Conservation (phyloP, 1,140 invertebrate genomes). For the Sarcophaga peregrina region DNA sequence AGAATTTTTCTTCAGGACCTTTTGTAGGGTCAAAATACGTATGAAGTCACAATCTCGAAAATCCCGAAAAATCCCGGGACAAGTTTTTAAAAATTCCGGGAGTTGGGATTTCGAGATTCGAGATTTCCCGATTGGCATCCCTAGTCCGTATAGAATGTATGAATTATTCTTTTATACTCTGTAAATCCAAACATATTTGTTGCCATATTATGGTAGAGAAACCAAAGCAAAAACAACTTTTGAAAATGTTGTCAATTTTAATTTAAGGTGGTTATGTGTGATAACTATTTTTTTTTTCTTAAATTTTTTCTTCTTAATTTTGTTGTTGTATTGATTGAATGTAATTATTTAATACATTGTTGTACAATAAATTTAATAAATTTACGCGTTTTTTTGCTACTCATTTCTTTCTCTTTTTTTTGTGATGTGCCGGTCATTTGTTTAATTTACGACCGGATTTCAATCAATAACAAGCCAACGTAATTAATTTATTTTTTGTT, state of each 20-base stretch:
- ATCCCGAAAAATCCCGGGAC: no score
- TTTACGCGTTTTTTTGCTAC: no score
- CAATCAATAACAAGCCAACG: neutral
- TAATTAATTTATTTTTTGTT: neutral
- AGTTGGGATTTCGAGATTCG: no score
- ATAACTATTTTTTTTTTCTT: neutral
- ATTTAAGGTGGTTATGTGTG: conserved; percentile 3
- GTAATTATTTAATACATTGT: neutral
- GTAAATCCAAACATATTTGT: no score
- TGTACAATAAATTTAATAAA: neutral
- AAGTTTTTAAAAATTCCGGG: no score
- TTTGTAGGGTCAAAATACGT: no score
- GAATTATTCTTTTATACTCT: no score
- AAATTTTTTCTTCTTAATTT: neutral
- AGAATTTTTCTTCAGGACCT: no score
- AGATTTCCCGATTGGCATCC: no score
- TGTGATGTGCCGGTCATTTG: neutral
- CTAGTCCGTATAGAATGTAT: no score
- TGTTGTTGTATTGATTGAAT: neutral
- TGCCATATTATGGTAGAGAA: no score
- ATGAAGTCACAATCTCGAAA: no score
- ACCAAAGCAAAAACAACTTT: neutral
- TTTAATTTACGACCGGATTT: neutral
- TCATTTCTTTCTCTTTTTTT: neutral
- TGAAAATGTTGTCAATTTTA: conserved; percentile 13